A percentile compares a stretch with the other conserved stretches of the same genome.
phyloP scores from a whole-genome alignment of 2,888 invertebrate genomes.

The Pyralis farinalis region DNA sequence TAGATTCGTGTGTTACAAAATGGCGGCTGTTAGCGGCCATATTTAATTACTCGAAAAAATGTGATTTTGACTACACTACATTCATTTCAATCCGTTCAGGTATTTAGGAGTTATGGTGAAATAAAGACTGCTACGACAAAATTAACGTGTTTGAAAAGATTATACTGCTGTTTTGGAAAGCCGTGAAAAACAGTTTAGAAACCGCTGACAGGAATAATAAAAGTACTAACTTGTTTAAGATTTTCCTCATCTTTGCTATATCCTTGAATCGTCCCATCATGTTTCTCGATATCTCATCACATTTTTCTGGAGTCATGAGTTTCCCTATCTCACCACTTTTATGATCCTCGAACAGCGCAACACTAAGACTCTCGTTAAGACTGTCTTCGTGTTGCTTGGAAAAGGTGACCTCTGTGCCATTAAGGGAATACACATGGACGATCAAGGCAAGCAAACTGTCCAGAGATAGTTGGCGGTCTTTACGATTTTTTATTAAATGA shows the following conservation, averaged over 20 bases:
- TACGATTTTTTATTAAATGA: conserved; percentile 77
- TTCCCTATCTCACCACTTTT: conserved; percentile 34
- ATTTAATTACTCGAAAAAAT: too few species aligned
- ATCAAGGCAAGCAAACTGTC: conserved; percentile 82
- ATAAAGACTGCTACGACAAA: too few species aligned
- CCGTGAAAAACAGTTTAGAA: too few species aligned
- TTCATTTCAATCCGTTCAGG: too few species aligned
- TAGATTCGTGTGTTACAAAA: too few species aligned
- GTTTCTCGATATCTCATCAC: conserved; percentile 41
- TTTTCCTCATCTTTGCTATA: conserved; percentile 58
- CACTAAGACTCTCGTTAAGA: conserved; percentile 68
- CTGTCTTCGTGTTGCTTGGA: conserved; percentile 71
- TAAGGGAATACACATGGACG: conserved; percentile 82
- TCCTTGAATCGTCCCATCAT: conserved; percentile 54
- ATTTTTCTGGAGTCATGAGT: conserved; percentile 47
- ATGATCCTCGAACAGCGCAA: conserved; percentile 81
- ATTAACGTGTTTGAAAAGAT: too few species aligned
- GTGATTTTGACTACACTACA: too few species aligned
- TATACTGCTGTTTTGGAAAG: too few species aligned
- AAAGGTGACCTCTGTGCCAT: conserved; percentile 80
- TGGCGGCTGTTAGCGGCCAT: too few species aligned
- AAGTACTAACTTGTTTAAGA: conserved; percentile 54
- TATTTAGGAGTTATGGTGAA: too few species aligned
- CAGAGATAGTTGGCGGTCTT: conserved; percentile 71
- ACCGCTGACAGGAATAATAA: too few species aligned